Percentiles rank a stretch among this genome's conserved stretches.
Conservation (phyloP, 2,113 vertebrate species). For the Callopanchax toddi region DNA sequence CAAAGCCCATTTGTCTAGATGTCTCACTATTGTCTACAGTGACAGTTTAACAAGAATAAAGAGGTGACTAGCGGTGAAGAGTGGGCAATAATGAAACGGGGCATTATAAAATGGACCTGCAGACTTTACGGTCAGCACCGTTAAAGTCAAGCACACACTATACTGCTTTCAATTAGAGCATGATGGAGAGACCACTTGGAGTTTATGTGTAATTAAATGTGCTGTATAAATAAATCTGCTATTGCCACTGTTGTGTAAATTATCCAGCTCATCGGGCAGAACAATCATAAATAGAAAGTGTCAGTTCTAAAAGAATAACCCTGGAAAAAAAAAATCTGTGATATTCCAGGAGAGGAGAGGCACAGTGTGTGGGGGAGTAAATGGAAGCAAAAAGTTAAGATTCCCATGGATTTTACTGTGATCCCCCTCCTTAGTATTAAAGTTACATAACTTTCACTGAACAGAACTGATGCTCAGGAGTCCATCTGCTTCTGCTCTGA, state of each 20-base stretch:
- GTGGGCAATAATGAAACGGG: constrained; percentile 29
- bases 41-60: constrained; percentile 31
- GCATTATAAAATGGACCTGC: constrained; percentile 22
- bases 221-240: not conserved
- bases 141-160: constrained; percentile 38
- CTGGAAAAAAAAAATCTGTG: not conserved
- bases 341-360: not conserved
- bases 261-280: constrained; percentile 36
- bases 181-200: constrained; percentile 21
- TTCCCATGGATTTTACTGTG: constrained; percentile 10
- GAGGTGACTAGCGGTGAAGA: constrained; percentile 7
- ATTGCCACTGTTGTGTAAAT: constrained; percentile 19
- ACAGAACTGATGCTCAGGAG: constrained; percentile 21
- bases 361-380: not conserved
- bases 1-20: constrained; percentile 39
- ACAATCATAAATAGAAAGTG: constrained; percentile 13
- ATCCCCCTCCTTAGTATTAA: constrained; percentile 34
- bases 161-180: constrained; percentile 16
- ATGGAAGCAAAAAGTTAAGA: not conserved
- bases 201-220: not conserved
- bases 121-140: constrained; percentile 32
- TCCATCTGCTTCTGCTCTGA: constrained; percentile 54
- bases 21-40: constrained; percentile 16
- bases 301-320: constrained; percentile 30
- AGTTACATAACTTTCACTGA: constrained; percentile 51